Conservation (phyloP, 2,113 vertebrate genomes). For the Andinoacara biseriatus region DNA sequence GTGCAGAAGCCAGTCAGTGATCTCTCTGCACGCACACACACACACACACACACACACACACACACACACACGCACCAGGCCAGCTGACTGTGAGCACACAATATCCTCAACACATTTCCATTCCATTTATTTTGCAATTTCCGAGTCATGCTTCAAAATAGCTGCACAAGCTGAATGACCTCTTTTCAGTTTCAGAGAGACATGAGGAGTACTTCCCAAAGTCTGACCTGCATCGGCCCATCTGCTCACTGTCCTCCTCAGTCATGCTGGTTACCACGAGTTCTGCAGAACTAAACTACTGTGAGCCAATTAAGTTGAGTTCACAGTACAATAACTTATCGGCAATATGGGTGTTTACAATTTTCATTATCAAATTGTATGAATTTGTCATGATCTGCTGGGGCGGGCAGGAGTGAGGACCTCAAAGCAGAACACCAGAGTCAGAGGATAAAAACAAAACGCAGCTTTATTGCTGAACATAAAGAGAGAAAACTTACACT, state of each 20-base stretch:
- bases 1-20: not conserved
- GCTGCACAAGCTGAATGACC: not conserved
- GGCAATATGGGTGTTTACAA: not conserved
- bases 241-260: not conserved
- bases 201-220: not conserved
- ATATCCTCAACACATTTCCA: not conserved
- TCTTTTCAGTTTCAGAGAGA: constrained; percentile 2
- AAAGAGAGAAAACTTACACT: too few relatives aligned
- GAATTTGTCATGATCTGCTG: too few relatives aligned
- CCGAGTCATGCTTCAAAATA: constrained; percentile 5
- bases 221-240: not conserved
- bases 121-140: not conserved
- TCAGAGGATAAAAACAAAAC: too few relatives aligned
- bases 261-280: not conserved
- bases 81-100: not conserved
- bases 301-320: not conserved
- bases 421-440: too few relatives aligned
- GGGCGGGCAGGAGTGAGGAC: too few relatives aligned
- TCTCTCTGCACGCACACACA: not conserved
- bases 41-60: too few relatives aligned
- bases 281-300: not conserved
- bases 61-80: not conserved
- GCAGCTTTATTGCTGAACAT: too few relatives aligned
- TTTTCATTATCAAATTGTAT: not conserved
- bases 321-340: too few relatives aligned